phyloP scores from a whole-genome alignment of 2,888 invertebrate genomes.

The Psylliodes chrysocephalus region DNA sequence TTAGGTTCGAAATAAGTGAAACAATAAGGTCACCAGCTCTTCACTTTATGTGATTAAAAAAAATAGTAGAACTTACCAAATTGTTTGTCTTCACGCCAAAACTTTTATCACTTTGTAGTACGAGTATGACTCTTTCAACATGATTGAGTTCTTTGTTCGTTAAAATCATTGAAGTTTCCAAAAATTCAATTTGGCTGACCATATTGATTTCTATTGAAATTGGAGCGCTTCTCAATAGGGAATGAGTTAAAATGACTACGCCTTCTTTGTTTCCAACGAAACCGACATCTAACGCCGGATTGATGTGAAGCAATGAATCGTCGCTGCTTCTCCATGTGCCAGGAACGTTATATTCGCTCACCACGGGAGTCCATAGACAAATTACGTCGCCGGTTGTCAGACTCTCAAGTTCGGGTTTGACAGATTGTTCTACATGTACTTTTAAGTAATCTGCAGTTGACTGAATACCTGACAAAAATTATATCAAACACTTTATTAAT shows the following conservation, averaged over 20 bases:
- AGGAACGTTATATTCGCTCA: slow-evolving; percentile 54
- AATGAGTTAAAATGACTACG: slow-evolving; percentile 56
- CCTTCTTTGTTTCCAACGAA: slow-evolving; percentile 57
- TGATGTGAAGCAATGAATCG: slow-evolving; percentile 55
- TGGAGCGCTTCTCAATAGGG: slow-evolving; percentile 57
- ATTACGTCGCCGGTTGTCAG: slow-evolving; percentile 68
- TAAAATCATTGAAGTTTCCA: slow-evolving; percentile 47
- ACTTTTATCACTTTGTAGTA: slow-evolving; percentile 54
- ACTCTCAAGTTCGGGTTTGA: slow-evolving; percentile 59
- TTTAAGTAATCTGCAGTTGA: slow-evolving; percentile 63
- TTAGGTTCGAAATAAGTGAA: no score
- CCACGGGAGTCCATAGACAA: slow-evolving; percentile 67
- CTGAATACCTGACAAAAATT: slow-evolving; percentile 45
- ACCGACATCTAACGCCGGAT: slow-evolving; percentile 60
- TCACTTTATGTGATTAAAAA: no score
- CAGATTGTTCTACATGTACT: slow-evolving; percentile 60
- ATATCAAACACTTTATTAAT: no score
- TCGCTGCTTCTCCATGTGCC: slow-evolving; percentile 63
- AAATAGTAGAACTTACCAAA: slow-evolving; percentile 57
- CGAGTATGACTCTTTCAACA: slow-evolving; percentile 52
- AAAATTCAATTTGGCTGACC: slow-evolving; percentile 53
- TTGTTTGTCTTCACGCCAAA: slow-evolving; percentile 54
- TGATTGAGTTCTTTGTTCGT: slow-evolving; percentile 54
- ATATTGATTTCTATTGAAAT: slow-evolving; percentile 56
- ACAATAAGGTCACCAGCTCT: no score